Base-by-base conservation (phyloP, 2,797 vertebrate species). In the Scomberomorus guttatus region DNA sequence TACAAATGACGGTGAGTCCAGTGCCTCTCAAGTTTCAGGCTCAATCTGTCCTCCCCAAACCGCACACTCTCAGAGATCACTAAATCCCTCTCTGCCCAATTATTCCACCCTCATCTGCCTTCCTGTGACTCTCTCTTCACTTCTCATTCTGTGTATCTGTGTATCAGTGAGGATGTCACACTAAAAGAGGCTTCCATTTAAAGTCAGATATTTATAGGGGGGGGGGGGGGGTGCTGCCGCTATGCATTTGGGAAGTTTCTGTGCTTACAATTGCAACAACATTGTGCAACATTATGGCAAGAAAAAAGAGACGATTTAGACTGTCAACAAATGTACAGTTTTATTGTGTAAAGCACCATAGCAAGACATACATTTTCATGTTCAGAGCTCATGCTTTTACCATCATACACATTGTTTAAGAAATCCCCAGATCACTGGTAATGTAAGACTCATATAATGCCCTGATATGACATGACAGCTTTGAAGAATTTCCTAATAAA, bases 1-100 rank as follows among this genome's bases (percentile, higher is more conserved):
- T 93, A 92, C 88, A 91, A 90, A 94, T 92, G 92, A 88, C 57
- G 37, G 72, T 54, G 75, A 87, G 83, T 56, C 57, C 77, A 44
- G 66, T 72, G 74, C 75, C 79, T 83, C 83, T 89, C 85, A 82
- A 84, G 75, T 90, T 87, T 79, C 86, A 85, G 56, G 63, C 59
- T 67, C 67, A 76, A 48, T 86, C 85, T 83, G 75, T 86, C 64
- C 84, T 66, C 55, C 62, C 78, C 79, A 83, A 74, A 79, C 63
- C 14, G 14, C 52, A 62, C 72, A 50, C 65, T 70, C 81, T 75
- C 57, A 55, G 29, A 79, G 63, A 85, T 88, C 71, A 60, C 70
- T 74, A 24, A 72, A 73, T 82, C 77, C 58, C 20, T 52, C 29
- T 67, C 51, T 57, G 67, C 73, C 51, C 20, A 54, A 39, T 75